Conservation (phyloP, 2,888 invertebrate genomes). For the Amblyteles armatorius region DNA sequence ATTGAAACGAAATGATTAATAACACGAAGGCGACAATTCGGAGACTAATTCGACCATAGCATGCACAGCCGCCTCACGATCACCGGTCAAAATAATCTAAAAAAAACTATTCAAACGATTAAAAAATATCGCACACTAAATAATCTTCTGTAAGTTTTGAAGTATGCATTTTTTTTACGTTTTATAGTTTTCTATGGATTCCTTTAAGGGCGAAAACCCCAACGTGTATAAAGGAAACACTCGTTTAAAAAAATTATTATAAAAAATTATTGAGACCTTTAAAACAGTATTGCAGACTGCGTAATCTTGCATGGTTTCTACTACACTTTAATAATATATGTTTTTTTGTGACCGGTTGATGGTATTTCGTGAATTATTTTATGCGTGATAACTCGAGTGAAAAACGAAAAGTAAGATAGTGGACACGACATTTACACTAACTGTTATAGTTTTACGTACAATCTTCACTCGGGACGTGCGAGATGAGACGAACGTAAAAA, state of each 20-base stretch:
- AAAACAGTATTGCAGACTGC: too few species aligned
- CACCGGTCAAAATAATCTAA: not conserved
- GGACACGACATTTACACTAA: not conserved
- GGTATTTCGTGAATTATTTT: not conserved
- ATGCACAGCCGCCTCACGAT: not conserved
- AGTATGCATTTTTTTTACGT: not conserved
- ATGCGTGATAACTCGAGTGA: not conserved
- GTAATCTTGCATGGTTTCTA: not conserved
- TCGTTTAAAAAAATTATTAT: not conserved
- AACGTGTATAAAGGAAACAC: not conserved
- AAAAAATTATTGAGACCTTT: not conserved
- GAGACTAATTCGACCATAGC: not conserved
- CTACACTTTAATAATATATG: too few species aligned
- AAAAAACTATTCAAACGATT: not conserved
- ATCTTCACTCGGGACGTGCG: not conserved
- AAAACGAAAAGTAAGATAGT: not conserved
- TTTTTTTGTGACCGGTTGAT: too few species aligned
- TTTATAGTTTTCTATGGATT: not conserved
- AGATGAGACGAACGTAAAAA: constrained; percentile 5
- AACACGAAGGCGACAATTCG: not conserved
- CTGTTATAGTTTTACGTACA: not conserved
- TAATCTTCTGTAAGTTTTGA: too few species aligned
- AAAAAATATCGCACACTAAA: too few species aligned
- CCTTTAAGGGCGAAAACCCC: too few species aligned
- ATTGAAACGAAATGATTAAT: too few species aligned